Conservation (phyloP, 2,888 invertebrate species). For the Cotesia congregata region DNA sequence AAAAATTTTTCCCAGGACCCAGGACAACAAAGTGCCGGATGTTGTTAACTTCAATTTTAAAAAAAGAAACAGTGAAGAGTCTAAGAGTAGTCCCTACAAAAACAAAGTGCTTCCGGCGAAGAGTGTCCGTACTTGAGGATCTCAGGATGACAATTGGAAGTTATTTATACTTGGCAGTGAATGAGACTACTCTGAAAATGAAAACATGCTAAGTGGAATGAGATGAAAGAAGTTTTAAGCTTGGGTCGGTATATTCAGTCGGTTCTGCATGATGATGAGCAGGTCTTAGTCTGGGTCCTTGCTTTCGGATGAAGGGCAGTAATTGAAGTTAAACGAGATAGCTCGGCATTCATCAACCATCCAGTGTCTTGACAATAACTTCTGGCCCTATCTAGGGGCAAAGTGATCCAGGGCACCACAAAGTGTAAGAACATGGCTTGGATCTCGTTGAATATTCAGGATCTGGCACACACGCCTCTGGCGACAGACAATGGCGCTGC, state of each 20-base stretch:
- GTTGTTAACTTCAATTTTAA: too few species aligned
- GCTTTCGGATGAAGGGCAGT: constrained; percentile 56
- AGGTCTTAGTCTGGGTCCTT: constrained; percentile 6
- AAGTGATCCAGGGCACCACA: too few species aligned
- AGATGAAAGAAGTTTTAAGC: background rate
- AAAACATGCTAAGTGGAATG: background rate
- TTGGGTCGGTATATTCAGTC: background rate
- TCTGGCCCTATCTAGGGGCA: constrained; percentile 20
- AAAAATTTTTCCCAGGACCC: too few species aligned
- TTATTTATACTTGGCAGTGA: background rate
- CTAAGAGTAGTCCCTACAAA: background rate
- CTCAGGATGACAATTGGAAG: background rate
- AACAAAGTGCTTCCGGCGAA: constrained; percentile 5
- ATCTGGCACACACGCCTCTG: constrained; percentile 47
- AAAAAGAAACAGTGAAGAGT: background rate
- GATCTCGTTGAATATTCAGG: constrained; percentile 39
- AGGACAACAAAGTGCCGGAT: too few species aligned
- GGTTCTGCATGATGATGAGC: background rate
- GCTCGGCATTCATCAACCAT: constrained; percentile 58
- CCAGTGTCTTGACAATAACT: constrained; percentile 59
- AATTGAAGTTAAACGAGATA: constrained; percentile 66
- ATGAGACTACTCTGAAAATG: background rate
- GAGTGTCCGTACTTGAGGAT: background rate
- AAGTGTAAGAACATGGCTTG: too few species aligned
- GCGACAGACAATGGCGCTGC: constrained; percentile 60